Percentiles rank a stretch among this genome's conserved stretches.
Evolutionary conservation across 2,797 vertebrate species (phyloP).

Genomic region (Typhlichthys eigenmanni): DNA sequence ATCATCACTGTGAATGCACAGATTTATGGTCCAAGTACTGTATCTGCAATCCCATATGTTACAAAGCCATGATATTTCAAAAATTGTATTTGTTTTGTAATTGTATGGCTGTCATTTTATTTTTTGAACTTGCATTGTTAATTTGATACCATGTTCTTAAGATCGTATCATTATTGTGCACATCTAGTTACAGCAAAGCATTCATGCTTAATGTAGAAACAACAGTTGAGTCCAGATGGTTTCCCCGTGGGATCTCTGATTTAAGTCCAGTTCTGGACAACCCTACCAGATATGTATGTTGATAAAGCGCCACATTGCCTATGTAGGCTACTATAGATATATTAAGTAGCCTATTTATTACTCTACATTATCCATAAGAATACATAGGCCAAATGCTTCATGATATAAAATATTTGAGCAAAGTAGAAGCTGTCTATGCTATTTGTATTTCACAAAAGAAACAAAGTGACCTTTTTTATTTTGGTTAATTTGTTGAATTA

Average conservation of each 20-base stretch:
- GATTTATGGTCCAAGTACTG: neutral
- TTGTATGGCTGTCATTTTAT: neutral
- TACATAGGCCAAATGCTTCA: too few species aligned
- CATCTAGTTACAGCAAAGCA: constrained; percentile 14
- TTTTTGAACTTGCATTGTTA: too few species aligned
- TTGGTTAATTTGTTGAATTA: neutral
- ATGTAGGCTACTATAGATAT: neutral
- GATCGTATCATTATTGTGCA: constrained; percentile 38
- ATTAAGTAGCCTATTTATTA: too few species aligned
- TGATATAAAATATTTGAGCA: neutral
- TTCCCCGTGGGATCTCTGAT: constrained; percentile 62
- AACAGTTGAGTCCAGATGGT: constrained; percentile 66
- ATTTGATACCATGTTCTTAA: neutral
- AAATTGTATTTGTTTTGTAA: neutral
- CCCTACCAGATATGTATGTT: constrained; percentile 63
- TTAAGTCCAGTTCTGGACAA: constrained; percentile 63
- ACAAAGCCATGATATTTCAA: neutral
- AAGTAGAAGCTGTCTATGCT: neutral
- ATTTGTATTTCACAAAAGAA: neutral
- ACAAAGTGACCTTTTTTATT: neutral
- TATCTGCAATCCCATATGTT: neutral
- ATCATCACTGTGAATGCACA: constrained; percentile 6
- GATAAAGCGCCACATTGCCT: neutral
- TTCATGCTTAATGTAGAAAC: constrained; percentile 61
- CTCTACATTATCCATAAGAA: too few species aligned